Evolutionary conservation across 2,113 vertebrate genomes (phyloP).

Genomic region (Etheostoma spectabile): DNA sequence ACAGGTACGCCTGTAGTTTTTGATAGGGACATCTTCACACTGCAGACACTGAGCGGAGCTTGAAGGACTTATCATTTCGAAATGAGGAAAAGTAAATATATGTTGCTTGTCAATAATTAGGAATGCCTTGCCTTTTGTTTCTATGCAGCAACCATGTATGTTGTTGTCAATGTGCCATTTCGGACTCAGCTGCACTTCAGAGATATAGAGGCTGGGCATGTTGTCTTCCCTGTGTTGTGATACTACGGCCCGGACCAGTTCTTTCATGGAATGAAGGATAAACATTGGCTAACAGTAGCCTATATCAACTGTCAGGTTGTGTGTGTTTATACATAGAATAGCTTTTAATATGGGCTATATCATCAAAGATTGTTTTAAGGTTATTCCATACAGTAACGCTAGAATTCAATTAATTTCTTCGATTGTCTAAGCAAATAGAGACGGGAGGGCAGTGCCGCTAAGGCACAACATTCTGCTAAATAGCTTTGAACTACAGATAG

Average conservation of each 20-base stretch:
- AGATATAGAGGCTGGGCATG: slow-evolving; percentile 80
- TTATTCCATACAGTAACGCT: slow-evolving; percentile 65
- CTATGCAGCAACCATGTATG: slow-evolving; percentile 78
- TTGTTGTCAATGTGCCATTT: slow-evolving; percentile 84
- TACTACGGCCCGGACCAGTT: slow-evolving; percentile 72
- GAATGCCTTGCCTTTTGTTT: slow-evolving; percentile 81
- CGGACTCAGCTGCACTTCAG: slow-evolving; percentile 81
- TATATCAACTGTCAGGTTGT: slow-evolving; percentile 66
- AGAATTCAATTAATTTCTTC: slow-evolving; percentile 78
- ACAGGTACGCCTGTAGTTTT: slow-evolving; percentile 81
- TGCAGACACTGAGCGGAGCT: slow-evolving; percentile 78
- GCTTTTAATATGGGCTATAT: slow-evolving; percentile 68
- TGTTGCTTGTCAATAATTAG: slow-evolving; percentile 85
- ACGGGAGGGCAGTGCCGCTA: slow-evolving; percentile 59
- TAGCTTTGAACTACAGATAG: slow-evolving; percentile 81
- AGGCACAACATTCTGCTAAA: slow-evolving; percentile 74
- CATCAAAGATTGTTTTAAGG: slow-evolving; percentile 77
- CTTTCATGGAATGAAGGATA: slow-evolving; percentile 78
- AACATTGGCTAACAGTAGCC: slow-evolving; percentile 69
- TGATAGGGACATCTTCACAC: slow-evolving; percentile 82
- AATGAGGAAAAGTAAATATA: slow-evolving; percentile 83
- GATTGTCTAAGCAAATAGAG: slow-evolving; percentile 74
- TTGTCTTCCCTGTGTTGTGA: slow-evolving; percentile 74
- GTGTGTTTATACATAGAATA: slow-evolving; percentile 61
- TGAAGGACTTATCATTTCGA: slow-evolving; percentile 81